Evolutionary conservation across 2,797 vertebrate genomes (phyloP).

Genomic region (Pseudotriccus pelzelni): DNA sequence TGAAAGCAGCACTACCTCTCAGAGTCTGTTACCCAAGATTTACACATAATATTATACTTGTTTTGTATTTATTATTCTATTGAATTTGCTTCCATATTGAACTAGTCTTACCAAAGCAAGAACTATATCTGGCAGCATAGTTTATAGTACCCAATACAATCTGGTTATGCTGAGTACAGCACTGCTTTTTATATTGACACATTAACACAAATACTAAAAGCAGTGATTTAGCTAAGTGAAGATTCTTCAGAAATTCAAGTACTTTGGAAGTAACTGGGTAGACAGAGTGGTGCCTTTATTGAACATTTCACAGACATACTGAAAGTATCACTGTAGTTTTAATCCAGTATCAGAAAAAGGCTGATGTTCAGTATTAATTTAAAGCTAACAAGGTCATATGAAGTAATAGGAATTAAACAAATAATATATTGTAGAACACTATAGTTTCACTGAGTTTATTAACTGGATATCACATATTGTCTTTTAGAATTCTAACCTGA

Average conservation of each 20-base stretch:
- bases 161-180: background rate
- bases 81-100: background rate
- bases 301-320: background rate
- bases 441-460: background rate
- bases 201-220: background rate
- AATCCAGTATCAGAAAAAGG: background rate
- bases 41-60: background rate
- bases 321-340: background rate
- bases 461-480: background rate
- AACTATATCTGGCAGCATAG: background rate
- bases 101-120: background rate
- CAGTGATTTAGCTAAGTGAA: background rate
- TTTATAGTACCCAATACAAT: background rate
- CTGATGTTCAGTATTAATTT: background rate
- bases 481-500: conserved; percentile 88
- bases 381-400: background rate
- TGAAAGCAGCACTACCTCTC: background rate
- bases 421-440: background rate
- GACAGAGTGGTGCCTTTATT: background rate
- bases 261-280: background rate
- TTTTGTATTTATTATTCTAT: background rate
- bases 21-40: background rate
- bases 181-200: background rate
- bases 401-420: background rate
- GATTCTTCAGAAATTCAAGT: background rate